Evolutionary conservation across 2,113 vertebrate species (phyloP).

Genomic region (Narcine bancroftii): DNA sequence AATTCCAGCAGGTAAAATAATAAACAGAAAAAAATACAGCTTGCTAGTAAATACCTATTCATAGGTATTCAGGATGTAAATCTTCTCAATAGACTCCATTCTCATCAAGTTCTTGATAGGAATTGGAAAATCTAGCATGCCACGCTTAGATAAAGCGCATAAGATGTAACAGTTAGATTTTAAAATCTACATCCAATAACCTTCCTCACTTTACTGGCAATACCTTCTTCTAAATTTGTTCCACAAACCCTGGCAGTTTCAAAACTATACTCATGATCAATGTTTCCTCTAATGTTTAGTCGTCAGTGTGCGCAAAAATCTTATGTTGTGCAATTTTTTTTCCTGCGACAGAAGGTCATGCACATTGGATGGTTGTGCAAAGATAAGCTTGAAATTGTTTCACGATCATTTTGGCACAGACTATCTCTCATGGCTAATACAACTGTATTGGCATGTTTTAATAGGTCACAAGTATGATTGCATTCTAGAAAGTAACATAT

Average conservation of each 20-base stretch:
- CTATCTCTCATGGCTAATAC: no score
- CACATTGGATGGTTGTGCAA: no score
- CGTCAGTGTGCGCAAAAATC: no score
- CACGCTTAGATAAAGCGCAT: neutral
- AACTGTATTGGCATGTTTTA: no score
- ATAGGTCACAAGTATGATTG: no score
- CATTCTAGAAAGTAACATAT: no score
- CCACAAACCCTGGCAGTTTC: neutral
- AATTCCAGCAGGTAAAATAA: neutral
- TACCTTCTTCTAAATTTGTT: neutral
- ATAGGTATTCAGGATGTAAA: neutral
- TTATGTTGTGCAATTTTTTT: no score
- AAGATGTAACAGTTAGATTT: neutral
- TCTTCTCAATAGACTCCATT: neutral
- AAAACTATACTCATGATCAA: neutral
- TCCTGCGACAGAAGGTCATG: no score
- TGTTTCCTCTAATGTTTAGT: no score
- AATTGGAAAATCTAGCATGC: neutral
- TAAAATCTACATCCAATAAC: neutral
- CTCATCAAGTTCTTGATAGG: neutral
- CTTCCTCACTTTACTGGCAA: neutral
- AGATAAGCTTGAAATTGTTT: no score
- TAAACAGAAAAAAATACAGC: neutral
- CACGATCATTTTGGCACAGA: no score
- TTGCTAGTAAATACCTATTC: neutral